phyloP scores from a whole-genome alignment of 2,113 vertebrate genomes.

The Sus scrofa region DNA sequence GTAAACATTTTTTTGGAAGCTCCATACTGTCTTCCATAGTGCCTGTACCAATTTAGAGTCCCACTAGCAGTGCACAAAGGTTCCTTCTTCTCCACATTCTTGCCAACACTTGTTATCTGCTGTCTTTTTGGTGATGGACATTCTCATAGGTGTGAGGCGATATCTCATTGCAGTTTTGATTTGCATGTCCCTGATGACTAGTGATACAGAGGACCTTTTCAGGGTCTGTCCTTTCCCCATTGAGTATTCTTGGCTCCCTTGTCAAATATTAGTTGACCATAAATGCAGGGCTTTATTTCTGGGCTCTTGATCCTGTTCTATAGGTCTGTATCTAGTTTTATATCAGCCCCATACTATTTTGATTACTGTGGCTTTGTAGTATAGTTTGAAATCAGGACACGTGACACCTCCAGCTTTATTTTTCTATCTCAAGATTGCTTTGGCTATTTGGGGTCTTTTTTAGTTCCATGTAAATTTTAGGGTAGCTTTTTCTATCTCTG shows the following conservation, averaged over 20 bases:
- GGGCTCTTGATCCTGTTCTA: neutral
- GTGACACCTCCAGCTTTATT: neutral
- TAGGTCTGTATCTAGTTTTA: neutral
- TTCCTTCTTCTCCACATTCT: neutral
- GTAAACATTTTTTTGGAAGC: neutral
- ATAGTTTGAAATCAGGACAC: neutral
- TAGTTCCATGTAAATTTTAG: too few relatives aligned
- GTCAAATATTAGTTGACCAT: neutral
- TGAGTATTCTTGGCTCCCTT: neutral
- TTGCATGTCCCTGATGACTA: neutral
- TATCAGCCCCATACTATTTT: neutral
- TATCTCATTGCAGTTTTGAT: neutral
- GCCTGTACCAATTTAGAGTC: neutral
- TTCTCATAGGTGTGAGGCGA: neutral
- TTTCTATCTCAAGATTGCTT: too few relatives aligned
- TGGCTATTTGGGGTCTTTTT: too few relatives aligned
- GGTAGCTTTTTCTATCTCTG: too few relatives aligned
- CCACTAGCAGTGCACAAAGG: neutral
- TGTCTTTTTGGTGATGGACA: neutral
- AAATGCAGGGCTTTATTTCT: neutral
- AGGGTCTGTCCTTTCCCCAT: neutral
- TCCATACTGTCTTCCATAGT: neutral
- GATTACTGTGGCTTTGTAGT: neutral
- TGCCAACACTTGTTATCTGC: neutral
- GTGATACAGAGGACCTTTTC: neutral